These are phyloP conservation scores for Catharus ustulatus DNA, from an alignment of 2,797 vertebrate genomes.

Conservation along the genomic window DNA sequence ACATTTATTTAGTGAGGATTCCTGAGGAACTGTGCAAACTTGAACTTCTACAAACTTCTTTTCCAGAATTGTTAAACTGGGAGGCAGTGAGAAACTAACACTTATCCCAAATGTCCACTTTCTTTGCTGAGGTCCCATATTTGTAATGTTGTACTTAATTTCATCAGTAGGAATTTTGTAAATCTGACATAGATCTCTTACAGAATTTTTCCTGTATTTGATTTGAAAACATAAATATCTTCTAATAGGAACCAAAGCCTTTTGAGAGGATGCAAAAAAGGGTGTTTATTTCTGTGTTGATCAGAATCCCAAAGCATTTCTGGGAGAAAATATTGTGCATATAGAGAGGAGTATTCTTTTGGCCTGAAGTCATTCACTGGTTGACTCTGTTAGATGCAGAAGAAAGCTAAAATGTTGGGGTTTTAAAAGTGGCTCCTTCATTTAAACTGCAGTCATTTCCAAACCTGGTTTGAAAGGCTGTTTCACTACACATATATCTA, in stretches of 20 bases:
- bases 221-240: neutral
- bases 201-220: neutral
- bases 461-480: neutral
- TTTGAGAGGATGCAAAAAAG: neutral
- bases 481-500: neutral
- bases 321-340: neutral
- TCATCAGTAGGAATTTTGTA: neutral
- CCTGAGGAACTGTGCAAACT: neutral
- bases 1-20: neutral
- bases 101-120: neutral
- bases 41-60: neutral
- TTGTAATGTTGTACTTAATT: neutral
- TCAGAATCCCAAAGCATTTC: neutral
- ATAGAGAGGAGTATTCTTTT: neutral
- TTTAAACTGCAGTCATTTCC: neutral
- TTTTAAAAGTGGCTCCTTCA: neutral
- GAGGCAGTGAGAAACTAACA: accelerated
- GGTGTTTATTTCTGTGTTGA: neutral
- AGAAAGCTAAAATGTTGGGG: neutral
- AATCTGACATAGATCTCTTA: neutral
- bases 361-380: neutral
- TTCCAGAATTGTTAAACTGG: neutral
- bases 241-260: neutral
- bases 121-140: neutral
- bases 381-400: neutral